Percentiles rank a stretch among this genome's conserved stretches.
phyloP scores from a whole-genome alignment of 2,113 vertebrate species.

The Phylloscopus whistleri region DNA sequence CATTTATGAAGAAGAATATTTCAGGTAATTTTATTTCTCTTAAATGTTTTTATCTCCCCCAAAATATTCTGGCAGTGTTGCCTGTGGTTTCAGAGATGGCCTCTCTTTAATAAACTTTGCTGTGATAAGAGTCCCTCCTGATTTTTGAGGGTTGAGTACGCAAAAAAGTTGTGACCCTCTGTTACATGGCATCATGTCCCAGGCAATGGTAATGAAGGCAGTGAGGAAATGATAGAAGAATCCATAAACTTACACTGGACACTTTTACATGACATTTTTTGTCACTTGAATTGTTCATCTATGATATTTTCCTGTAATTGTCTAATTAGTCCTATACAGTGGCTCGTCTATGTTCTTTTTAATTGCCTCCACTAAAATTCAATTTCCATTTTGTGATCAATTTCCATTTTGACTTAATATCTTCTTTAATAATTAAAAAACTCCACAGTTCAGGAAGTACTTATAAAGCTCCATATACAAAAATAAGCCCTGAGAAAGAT shows the following conservation, averaged over 20 bases:
- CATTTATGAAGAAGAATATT: neutral
- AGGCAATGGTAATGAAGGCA: neutral
- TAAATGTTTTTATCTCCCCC: neutral
- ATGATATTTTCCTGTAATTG: neutral
- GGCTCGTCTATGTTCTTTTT: neutral
- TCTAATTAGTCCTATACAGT: neutral
- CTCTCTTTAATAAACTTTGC: neutral
- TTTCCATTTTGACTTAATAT: neutral
- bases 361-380: neutral
- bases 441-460: neutral
- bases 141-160: accelerated
- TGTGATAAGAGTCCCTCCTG: neutral
- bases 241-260: neutral
- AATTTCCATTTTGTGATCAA: neutral
- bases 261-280: neutral
- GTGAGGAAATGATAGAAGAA: neutral
- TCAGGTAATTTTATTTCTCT: neutral
- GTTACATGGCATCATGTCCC: neutral
- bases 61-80: neutral
- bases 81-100: neutral
- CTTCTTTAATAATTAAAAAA: neutral
- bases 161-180: neutral
- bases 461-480: neutral
- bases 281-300: neutral
- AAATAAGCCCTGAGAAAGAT: neutral